phyloP scores from a whole-genome alignment of 2,797 vertebrate species.

The Morelia viridis region DNA sequence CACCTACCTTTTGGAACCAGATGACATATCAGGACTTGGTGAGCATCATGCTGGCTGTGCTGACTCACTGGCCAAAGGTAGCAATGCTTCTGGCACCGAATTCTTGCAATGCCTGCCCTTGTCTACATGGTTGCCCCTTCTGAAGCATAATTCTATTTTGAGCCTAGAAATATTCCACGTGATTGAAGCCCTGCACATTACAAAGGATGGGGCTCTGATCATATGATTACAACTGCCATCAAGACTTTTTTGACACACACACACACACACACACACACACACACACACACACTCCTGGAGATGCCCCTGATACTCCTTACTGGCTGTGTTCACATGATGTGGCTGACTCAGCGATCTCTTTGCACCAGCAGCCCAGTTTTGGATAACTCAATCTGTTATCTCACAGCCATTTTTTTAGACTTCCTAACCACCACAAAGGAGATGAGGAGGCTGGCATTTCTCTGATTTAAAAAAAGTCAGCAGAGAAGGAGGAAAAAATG shows the following conservation, averaged over 20 bases:
- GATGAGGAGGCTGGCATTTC: background rate
- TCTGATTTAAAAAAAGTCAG: background rate
- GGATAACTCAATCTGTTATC: background rate
- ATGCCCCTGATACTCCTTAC: background rate
- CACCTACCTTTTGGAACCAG: background rate
- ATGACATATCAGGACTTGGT: background rate
- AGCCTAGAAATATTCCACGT: background rate
- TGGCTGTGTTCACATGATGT: background rate
- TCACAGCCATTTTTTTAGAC: background rate
- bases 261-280: too few relatives aligned
- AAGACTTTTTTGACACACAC: background rate
- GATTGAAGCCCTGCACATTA: background rate
- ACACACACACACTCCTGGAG: background rate
- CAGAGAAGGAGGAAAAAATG: background rate
- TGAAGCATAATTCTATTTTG: background rate
- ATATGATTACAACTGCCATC: background rate
- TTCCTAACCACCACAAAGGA: background rate
- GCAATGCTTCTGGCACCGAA: background rate
- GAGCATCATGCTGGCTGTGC: background rate
- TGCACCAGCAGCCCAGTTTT: background rate
- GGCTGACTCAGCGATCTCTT: background rate
- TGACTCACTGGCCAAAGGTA: background rate
- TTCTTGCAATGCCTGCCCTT: background rate
- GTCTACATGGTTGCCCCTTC: background rate
- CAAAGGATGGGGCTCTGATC: background rate